Base-by-base conservation (phyloP, 2,113 vertebrate genomes). In the Hippoglossus stenolepis region DNA sequence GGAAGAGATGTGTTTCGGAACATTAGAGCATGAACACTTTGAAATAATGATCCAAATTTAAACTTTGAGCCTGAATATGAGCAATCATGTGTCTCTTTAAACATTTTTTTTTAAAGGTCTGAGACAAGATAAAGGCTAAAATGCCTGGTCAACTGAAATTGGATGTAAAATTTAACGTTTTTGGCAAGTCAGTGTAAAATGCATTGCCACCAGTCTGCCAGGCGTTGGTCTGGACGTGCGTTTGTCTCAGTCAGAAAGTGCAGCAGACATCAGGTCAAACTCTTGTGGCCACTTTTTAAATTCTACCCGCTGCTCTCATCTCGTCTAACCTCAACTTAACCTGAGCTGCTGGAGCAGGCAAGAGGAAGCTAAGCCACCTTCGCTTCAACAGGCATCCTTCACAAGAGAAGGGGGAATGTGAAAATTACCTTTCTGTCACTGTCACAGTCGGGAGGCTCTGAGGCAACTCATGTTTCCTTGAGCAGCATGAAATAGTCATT, bases 321-420 rank as follows among this genome's bases (percentile, higher is more conserved):
- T 57, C 59, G 51, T 62, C 65, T 54, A 65, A 73, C 73, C 81
- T 86, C 65, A 74, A 85, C 80, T 89, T 91, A 82, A 86, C 87
- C 89, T 1, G 71, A 83, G 67, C 70, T 6, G 71, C 65, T 53
- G 80, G 70, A 85, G 87, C 72, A 63, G 65, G 18, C 38, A 14
- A 72, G 62, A 75, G 66, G 75, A 74, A 43, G 47, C 68, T 2
- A 62, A 61, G 35, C 57, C 66, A 68, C 70, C 80, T 71, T 60
- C 13, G 67, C 79, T 84, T 75, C 75, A 38, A 73, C 82, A 21
- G n/a, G 31, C 43, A 2, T 21, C 58, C 53, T 67, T 71, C 73
- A 65, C 69, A 68, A 62, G 54, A 70, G 71, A 65, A 14, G n/a
- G 53, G 21, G 45, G 70, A 77, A 45, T 47, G 45, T 47, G 78